A percentile compares a stretch with the other conserved stretches of the same genome.
Conservation (phyloP, 2,888 invertebrate genomes). For the Acrocera orbiculus region DNA sequence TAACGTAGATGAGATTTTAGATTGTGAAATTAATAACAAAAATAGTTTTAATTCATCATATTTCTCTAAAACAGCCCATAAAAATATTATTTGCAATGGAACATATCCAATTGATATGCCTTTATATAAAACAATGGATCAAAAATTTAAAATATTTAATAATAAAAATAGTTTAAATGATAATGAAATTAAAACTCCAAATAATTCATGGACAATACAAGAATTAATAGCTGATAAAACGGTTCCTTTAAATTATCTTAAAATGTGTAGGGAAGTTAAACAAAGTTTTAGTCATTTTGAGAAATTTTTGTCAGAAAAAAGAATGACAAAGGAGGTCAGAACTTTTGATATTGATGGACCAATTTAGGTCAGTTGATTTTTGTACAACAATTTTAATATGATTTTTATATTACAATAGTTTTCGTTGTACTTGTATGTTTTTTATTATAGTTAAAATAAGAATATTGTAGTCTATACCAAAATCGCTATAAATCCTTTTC, state of each 20-base stretch:
- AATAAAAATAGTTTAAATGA: conserved; percentile 1
- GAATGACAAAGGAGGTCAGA: conserved; percentile 18
- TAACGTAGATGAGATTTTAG: too few relatives aligned
- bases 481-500: too few relatives aligned
- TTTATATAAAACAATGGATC: too few relatives aligned
- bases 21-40: background rate
- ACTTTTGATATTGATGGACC: conserved; percentile 41
- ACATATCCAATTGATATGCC: conserved; percentile 76
- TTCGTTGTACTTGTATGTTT: too few relatives aligned
- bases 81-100: conserved; percentile 55
- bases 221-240: conserved; percentile 27
- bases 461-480: too few relatives aligned
- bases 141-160: too few relatives aligned
- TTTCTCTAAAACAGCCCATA: conserved; percentile 11
- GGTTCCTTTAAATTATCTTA: conserved; percentile 26
- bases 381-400: conserved; percentile 3
- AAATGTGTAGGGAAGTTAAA: conserved; percentile 27
- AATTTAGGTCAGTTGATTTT: conserved; percentile 9
- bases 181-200: conserved; percentile 1
- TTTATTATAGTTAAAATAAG: too few relatives aligned
- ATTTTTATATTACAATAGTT: too few relatives aligned
- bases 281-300: conserved; percentile 27
- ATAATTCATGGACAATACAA: conserved; percentile 24
- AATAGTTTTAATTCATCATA: too few relatives aligned
- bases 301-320: conserved; percentile 20